These are phyloP conservation scores for Habrosyne pyritoides DNA, from an alignment of 2,888 invertebrate genomes.

Conservation along the genomic window DNA sequence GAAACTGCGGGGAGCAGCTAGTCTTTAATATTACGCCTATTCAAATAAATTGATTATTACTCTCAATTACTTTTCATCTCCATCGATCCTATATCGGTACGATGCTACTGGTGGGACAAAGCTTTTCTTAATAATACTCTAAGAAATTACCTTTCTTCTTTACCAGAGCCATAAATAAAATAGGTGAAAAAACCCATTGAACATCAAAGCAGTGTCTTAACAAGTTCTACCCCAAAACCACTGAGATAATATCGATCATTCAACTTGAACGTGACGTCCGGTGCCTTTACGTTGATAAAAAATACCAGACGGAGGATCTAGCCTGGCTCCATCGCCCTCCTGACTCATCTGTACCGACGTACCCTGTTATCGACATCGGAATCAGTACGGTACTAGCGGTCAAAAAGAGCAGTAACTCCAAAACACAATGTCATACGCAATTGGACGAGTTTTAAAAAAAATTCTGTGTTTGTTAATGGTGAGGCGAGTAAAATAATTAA, in stretches of 20 bases:
- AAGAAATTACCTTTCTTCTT: background rate
- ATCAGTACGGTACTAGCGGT: constrained; percentile 59
- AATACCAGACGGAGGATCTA: constrained; percentile 51
- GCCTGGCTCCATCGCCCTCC: constrained; percentile 46
- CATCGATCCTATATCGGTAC: too few relatives aligned
- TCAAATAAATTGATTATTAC: too few relatives aligned
- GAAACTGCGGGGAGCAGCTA: too few relatives aligned
- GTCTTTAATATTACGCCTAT: too few relatives aligned
- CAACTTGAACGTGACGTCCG: constrained; percentile 78
- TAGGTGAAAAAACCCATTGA: constrained; percentile 8
- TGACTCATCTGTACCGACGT: constrained; percentile 52
- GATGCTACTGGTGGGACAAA: too few relatives aligned
- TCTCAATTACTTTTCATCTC: too few relatives aligned
- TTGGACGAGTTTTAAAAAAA: constrained; percentile 37
- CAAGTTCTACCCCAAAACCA: constrained; percentile 39
- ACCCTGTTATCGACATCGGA: constrained; percentile 52
- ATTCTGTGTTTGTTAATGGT: constrained; percentile 49
- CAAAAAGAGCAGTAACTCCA: constrained; percentile 52
- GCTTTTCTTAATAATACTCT: background rate
- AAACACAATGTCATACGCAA: constrained; percentile 39
- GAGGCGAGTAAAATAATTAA: constrained; percentile 23
- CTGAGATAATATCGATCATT: constrained; percentile 67
- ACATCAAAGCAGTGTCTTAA: background rate
- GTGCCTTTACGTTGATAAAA: constrained; percentile 47
- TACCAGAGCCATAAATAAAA: background rate